Conservation (phyloP, 2,113 vertebrate genomes). For the Struthidea cinerea region DNA sequence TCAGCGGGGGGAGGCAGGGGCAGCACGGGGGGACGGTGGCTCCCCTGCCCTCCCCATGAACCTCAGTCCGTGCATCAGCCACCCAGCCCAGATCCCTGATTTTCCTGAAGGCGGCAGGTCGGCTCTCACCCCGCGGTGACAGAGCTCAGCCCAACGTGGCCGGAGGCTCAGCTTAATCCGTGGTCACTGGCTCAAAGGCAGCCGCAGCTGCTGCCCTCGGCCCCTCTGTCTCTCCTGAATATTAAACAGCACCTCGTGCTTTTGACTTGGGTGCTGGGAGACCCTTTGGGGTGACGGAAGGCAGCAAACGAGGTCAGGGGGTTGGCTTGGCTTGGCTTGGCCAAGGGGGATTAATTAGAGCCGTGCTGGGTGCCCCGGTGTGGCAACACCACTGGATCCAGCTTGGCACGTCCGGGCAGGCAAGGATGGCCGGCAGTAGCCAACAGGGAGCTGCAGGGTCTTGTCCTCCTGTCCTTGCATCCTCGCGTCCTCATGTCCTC, state of each 20-base stretch:
- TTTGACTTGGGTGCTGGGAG: not conserved
- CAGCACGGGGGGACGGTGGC: fast-evolving
- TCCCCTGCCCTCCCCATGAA: not conserved
- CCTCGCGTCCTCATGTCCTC: not conserved
- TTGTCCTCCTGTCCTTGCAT: not conserved
- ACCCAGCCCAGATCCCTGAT: not conserved
- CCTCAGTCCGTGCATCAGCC: not conserved
- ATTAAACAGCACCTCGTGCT: not conserved
- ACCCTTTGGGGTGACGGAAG: not conserved
- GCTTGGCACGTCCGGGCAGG: not conserved
- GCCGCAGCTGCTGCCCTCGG: not conserved
- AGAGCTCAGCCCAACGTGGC: not conserved
- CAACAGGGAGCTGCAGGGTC: not conserved
- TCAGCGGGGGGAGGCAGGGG: fast-evolving
- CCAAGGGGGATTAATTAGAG: not conserved
- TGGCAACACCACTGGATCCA: not conserved
- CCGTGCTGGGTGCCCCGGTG: fast-evolving
- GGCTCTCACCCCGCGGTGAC: not conserved
- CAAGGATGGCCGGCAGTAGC: not conserved
- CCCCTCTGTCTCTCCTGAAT: not conserved
- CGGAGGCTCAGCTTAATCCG: not conserved
- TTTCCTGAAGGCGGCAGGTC: not conserved
- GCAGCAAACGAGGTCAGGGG: not conserved
- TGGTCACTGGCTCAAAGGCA: not conserved
- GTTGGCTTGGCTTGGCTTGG: not conserved